A percentile compares a stretch with the other conserved stretches of the same genome.
These are phyloP conservation scores for Caerostris darwini DNA, from an alignment of 1,140 invertebrate species.

Conservation along the genomic window DNA sequence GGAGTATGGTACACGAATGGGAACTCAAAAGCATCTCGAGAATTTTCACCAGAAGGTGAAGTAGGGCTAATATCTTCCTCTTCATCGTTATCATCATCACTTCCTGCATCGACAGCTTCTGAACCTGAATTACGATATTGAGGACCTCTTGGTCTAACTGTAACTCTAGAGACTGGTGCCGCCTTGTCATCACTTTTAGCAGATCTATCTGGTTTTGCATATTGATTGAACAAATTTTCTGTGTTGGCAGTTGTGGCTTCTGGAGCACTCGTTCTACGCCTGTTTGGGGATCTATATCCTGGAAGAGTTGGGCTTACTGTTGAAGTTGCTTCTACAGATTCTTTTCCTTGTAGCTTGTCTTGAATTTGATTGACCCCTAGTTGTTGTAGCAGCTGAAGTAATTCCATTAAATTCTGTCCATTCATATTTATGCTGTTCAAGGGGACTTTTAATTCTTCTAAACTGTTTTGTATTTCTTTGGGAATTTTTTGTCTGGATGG, in stretches of 20 bases:
- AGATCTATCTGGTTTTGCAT: conserved; percentile 68
- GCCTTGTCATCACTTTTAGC: background rate
- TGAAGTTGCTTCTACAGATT: conserved; percentile 61
- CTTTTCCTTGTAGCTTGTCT: conserved; percentile 60
- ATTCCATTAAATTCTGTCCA: conserved; percentile 66
- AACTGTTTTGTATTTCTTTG: conserved; percentile 36
- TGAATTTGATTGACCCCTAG: conserved; percentile 74
- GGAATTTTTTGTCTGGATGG: background rate
- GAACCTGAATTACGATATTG: conserved; percentile 46
- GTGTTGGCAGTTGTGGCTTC: background rate
- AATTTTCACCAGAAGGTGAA: background rate
- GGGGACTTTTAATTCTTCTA: conserved; percentile 37
- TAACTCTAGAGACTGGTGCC: background rate
- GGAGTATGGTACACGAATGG: conserved; percentile 78
- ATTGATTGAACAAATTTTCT: conserved; percentile 61
- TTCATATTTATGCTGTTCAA: conserved; percentile 21
- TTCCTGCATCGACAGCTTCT: background rate
- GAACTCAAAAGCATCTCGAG: conserved; percentile 55
- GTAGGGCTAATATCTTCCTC: background rate
- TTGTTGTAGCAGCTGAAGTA: conserved; percentile 73
- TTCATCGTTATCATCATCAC: conserved; percentile 34
- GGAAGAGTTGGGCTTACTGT: conserved; percentile 66
- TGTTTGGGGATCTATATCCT: conserved; percentile 55
- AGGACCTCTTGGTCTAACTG: conserved; percentile 70
- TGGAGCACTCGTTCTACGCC: conserved; percentile 1